These are phyloP conservation scores for Pristionchus japonicus DNA, from an alignment of 2,888 invertebrate species.

Conservation along the genomic window DNA sequence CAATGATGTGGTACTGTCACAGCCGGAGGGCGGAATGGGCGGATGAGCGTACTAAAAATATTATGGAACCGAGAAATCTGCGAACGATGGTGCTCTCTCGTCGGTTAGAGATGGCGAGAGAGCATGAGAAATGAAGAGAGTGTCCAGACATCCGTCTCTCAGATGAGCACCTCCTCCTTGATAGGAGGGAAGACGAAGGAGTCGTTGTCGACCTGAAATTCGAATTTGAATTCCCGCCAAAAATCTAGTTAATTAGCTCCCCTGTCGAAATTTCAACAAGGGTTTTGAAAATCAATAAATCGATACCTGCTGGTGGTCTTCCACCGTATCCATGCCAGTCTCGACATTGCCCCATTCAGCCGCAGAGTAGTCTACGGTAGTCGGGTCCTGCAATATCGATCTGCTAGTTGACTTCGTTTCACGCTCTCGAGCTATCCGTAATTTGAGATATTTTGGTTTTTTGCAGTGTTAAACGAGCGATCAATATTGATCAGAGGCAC, in stretches of 20 bases:
- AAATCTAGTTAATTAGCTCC: background rate
- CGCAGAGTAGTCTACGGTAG: background rate
- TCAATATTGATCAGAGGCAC: too few species aligned
- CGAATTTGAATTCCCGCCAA: slow-evolving; percentile 20
- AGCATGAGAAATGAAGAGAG: background rate
- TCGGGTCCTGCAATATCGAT: slow-evolving; percentile 19
- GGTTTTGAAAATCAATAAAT: background rate
- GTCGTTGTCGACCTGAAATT: background rate
- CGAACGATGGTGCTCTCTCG: background rate
- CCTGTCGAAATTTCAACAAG: background rate
- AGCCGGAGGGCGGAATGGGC: slow-evolving; percentile 18
- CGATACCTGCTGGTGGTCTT: background rate
- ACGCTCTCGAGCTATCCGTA: background rate
- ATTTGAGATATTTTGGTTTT: too few species aligned
- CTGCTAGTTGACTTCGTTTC: background rate
- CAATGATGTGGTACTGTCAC: slow-evolving; percentile 14
- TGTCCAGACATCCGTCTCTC: background rate
- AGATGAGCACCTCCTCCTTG: slow-evolving; percentile 30
- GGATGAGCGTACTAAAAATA: background rate
- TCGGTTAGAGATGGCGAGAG: background rate
- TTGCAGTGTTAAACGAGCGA: too few species aligned
- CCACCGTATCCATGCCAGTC: background rate
- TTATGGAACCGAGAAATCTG: slow-evolving; percentile 6
- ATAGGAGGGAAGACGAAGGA: background rate
- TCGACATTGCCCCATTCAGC: background rate